Conservation (phyloP, 2,888 invertebrate species). For the Molanna angustata region DNA sequence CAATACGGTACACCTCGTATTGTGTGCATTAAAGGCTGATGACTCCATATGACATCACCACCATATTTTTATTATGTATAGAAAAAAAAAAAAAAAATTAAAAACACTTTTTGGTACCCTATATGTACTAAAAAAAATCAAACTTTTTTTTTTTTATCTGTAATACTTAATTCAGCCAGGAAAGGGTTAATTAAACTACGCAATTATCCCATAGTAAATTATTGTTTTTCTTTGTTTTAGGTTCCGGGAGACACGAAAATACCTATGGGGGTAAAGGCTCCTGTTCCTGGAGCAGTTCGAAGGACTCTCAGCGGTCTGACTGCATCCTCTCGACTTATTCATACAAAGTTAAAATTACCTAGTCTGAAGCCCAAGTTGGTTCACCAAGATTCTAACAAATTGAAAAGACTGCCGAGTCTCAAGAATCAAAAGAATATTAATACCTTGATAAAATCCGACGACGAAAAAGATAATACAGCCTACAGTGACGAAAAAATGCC, state of each 20-base stretch:
- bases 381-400: constrained; percentile 1
- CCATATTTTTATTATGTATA: too few species aligned
- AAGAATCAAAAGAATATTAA: constrained; percentile 3
- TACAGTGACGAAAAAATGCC: neutral
- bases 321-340: constrained; percentile 20
- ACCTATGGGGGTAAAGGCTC: constrained; percentile 24
- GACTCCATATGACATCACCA: too few species aligned
- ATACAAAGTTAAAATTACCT: constrained; percentile 23
- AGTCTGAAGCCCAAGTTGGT: constrained; percentile 11
- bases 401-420: neutral
- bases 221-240: constrained; percentile 17
- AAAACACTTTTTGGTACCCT: too few species aligned
- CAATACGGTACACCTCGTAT: too few species aligned
- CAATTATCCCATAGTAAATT: too few species aligned
- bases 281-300: constrained; percentile 22
- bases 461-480: constrained; percentile 3
- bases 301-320: constrained; percentile 22
- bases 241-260: constrained; percentile 30
- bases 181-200: too few species aligned
- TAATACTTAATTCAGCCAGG: too few species aligned
- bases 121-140: too few species aligned
- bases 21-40: too few species aligned
- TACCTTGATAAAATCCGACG: neutral
- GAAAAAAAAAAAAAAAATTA: too few species aligned
- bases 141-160: too few species aligned